Evolutionary conservation across 2,888 invertebrate species (phyloP).

Genomic region (Drosophila cognata): DNA sequence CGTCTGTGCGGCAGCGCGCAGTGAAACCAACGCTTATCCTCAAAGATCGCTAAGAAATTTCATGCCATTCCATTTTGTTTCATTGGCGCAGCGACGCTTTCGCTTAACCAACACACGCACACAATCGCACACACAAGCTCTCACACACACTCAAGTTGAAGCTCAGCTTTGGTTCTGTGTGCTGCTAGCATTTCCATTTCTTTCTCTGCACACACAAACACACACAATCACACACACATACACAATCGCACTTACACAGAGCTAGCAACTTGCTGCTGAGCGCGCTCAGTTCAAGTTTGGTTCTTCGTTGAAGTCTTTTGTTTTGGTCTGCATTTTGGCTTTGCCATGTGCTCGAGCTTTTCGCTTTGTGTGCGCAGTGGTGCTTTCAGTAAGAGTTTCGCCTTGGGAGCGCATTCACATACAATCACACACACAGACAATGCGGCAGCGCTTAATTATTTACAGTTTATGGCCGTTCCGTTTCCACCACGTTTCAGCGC

Average conservation of each 20-base stretch:
- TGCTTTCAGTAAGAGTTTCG: conserved; percentile 66
- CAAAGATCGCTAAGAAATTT: conserved; percentile 81
- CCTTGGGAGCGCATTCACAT: conserved; percentile 59
- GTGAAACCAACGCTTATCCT: conserved; percentile 83
- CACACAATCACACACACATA: conserved; percentile 5
- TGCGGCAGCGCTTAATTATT: conserved; percentile 62
- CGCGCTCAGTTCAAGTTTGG: conserved; percentile 62
- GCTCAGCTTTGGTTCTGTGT: conserved; percentile 57
- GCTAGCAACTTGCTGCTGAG: conserved; percentile 26
- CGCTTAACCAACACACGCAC: conserved; percentile 55
- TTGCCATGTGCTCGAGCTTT: conserved; percentile 68
- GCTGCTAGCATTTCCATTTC: conserved; percentile 64
- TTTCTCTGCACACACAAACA: conserved; percentile 47
- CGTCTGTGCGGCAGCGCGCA: conserved; percentile 83
- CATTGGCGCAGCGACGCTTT: conserved; percentile 67
- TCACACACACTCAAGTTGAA: conserved; percentile 33
- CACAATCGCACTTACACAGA: conserved; percentile 3
- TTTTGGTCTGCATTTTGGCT: conserved; percentile 72
- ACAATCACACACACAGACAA: conserved; percentile 2
- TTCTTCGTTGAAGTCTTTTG: conserved; percentile 79
- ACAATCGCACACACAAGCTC: conserved; percentile 9
- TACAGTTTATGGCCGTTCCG: conserved; percentile 69
- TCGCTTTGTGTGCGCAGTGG: conserved; percentile 26
- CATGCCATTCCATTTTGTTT: conserved; percentile 78
- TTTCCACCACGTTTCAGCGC: conserved; percentile 63